Evolutionary conservation across 1,140 invertebrate species (phyloP), one percentile per base, ranked within the genome.

Genomic region (Hycleus phaleratus): DNA sequence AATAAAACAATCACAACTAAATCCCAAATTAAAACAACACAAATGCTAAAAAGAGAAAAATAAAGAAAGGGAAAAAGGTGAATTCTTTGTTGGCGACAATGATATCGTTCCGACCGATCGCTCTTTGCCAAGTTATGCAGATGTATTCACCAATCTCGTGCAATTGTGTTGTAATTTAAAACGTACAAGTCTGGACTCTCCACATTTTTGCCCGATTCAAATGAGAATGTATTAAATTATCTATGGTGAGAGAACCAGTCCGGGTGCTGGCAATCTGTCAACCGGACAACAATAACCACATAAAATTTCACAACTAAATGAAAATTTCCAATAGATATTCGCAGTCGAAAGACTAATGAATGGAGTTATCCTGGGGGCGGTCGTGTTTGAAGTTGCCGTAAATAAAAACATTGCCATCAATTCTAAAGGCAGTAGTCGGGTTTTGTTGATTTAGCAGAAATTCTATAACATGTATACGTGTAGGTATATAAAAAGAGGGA

Each of bases 81-180:
- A 7, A 32, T 32, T 32, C 32, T 32, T 32, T 32, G 32, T 32
- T 32, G 32, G 61, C 67, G 66, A 70, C 66, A 70, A 70, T 67
- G 67, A 68, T 68, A 70, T 70, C 68, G 64, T 60, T 57, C 62
- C 32, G 32, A 59, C 53, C 65, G 65, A 64, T 67, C 65, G 62
- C 59, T 32, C 32, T 55, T 38, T 61, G 59, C 46, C 68, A 70
- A 70, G 58, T 68, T 70, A 70, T 70, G 68, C 68, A 70, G 68
- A 70, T 70, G 59, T 70, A 68, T 70, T 68, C 68, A 57, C 65
- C 66, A 68, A 70, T 70, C 68, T 70, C 68, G 58, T 68, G 67
- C 68, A 70, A 70, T 70, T 70, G 68, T 70, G 64, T 65, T 68
- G 67, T 70, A 67, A 70, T 70, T 70, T 70, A 68, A 68, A 61